A percentile compares a stretch with the other conserved stretches of the same genome.
Conservation (phyloP, 2,113 vertebrate genomes). For the Cheilinus undulatus region DNA sequence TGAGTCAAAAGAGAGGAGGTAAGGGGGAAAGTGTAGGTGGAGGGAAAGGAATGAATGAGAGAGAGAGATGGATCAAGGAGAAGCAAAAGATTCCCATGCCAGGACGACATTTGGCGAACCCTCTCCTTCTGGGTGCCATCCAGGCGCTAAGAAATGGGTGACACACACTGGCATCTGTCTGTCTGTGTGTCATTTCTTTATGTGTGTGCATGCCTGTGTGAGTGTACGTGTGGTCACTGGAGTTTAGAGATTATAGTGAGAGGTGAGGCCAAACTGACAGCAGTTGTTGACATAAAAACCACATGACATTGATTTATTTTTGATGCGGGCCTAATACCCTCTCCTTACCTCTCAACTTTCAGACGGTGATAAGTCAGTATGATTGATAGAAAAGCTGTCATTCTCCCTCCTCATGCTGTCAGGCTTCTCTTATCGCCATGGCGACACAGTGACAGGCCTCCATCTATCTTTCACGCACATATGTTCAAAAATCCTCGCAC, state of each 20-base stretch:
- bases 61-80: constrained; percentile 46
- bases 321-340: constrained; percentile 70
- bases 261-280: constrained; percentile 75
- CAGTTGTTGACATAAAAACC: constrained; percentile 74
- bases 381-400: constrained; percentile 82
- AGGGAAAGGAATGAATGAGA: constrained; percentile 40
- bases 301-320: constrained; percentile 80
- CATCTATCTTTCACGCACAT: constrained; percentile 57
- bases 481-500: background rate
- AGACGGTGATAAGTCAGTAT: constrained; percentile 70
- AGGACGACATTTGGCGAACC: constrained; percentile 72
- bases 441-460: constrained; percentile 75
- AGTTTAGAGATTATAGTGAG: constrained; percentile 72
- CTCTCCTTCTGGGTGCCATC: constrained; percentile 60
- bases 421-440: constrained; percentile 77
- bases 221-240: constrained; percentile 63
- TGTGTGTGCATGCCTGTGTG: constrained; percentile 17
- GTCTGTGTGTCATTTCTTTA: constrained; percentile 41
- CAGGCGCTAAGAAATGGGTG: constrained; percentile 70
- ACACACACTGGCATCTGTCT: constrained; percentile 73
- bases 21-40: background rate
- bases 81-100: constrained; percentile 59
- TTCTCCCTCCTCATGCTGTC: constrained; percentile 65
- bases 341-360: constrained; percentile 61
- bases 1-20: background rate